A percentile compares a stretch with the other conserved stretches of the same genome.
Evolutionary conservation across 1,140 invertebrate species (phyloP).

Genomic region (Drosophila eugracilis): DNA sequence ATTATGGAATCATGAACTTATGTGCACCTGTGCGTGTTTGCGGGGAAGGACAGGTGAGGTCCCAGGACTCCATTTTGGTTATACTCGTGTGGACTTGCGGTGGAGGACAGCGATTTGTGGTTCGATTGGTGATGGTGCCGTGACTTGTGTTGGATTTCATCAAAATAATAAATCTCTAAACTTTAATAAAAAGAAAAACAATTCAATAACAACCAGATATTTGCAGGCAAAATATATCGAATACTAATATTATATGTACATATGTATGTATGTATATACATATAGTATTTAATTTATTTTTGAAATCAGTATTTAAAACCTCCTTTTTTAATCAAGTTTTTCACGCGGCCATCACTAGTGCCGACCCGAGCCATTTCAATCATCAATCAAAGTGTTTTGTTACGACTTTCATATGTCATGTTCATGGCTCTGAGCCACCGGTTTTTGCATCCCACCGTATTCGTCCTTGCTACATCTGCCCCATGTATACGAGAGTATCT

Average conservation of each 20-base stretch:
- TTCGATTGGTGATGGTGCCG: conserved; percentile 25
- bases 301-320: neutral
- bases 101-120: conserved; percentile 58
- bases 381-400: conserved; percentile 83
- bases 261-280: too few species aligned
- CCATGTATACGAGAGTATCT: too few species aligned
- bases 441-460: conserved; percentile 33
- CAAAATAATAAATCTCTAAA: neutral
- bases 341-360: conserved; percentile 35
- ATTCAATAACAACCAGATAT: too few species aligned
- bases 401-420: conserved; percentile 79
- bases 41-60: neutral
- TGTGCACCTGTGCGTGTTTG: conserved; percentile 39
- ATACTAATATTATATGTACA: neutral
- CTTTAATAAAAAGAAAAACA: neutral
- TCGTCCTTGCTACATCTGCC: conserved; percentile 4
- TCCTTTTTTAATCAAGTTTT: neutral
- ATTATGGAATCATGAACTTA: conserved; percentile 79
- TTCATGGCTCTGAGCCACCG: conserved; percentile 42
- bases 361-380: conserved; percentile 51
- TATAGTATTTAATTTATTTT: neutral
- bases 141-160: conserved; percentile 8
- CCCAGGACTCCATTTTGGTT: conserved; percentile 61
- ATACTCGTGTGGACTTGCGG: conserved; percentile 47
- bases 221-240: neutral